Conservation (phyloP, 2,888 invertebrate genomes). For the Pelosia muscerda region DNA sequence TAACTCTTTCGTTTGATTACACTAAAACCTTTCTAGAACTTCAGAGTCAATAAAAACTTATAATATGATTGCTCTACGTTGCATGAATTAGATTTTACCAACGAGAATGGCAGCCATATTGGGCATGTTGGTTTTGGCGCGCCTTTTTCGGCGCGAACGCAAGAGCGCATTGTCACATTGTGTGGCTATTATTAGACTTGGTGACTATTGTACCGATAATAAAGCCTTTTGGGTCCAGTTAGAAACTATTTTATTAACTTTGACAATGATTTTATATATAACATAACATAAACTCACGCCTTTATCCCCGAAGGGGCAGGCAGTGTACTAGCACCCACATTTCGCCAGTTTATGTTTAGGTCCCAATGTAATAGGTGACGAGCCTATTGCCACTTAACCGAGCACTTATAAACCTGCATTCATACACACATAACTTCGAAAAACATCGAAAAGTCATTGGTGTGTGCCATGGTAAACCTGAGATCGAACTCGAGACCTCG, state of each 20-base stretch:
- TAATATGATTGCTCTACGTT: conserved; percentile 42
- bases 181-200: conserved; percentile 67
- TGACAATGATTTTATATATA: conserved; percentile 36
- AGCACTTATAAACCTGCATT: no score
- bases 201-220: conserved; percentile 44
- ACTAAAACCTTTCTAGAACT: conserved; percentile 33
- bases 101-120: conserved; percentile 50
- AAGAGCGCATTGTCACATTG: conserved; percentile 62
- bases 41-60: conserved; percentile 40
- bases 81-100: conserved; percentile 56
- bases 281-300: no score
- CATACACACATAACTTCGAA: no score
- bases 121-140: conserved; percentile 48
- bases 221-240: conserved; percentile 44
- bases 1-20: conserved; percentile 3
- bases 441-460: no score
- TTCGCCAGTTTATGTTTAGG: no score
- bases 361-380: no score
- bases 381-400: no score
- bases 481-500: no score
- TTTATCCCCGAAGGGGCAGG: no score
- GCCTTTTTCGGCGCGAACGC: conserved; percentile 40
- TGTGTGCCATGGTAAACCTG: no score
- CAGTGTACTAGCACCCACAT: no score
- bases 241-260: conserved; percentile 39